Conservation (phyloP, 2,888 invertebrate species). For the Deilephila porcellus region DNA sequence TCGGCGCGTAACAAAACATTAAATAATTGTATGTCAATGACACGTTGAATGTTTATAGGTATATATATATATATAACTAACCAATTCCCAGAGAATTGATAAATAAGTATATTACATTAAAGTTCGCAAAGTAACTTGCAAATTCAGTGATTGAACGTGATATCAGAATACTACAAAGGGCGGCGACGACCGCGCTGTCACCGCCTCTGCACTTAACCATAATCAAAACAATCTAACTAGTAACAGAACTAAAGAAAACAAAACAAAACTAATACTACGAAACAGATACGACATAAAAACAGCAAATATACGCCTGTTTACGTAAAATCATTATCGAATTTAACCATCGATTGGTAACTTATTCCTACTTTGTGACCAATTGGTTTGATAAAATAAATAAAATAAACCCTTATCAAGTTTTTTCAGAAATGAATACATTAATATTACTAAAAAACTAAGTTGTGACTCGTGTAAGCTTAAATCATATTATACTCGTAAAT, state of each 20-base stretch:
- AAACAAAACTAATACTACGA: slow-evolving; percentile 1
- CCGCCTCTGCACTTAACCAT: slow-evolving; percentile 43
- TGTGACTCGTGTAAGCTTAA: no score
- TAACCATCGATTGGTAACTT: no score
- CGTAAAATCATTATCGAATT: not conserved
- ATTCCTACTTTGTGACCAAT: no score
- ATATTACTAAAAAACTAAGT: not conserved
- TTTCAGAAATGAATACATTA: not conserved
- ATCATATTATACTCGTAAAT: no score
- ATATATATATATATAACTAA: not conserved
- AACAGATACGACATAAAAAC: not conserved
- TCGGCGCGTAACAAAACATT: no score
- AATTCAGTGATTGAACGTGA: slow-evolving; percentile 5
- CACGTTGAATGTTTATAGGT: not conserved
- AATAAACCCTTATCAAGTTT: no score
- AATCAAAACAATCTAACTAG: slow-evolving; percentile 56
- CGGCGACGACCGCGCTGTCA: slow-evolving; percentile 10
- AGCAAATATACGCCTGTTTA: not conserved
- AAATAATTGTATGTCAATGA: not conserved
- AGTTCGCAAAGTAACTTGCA: not conserved
- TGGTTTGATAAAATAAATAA: no score
- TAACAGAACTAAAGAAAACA: not conserved
- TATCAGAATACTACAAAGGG: not conserved
- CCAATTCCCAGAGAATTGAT: not conserved
- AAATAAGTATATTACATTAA: not conserved